Percentiles rank a stretch among this genome's conserved stretches.
Evolutionary conservation across 2,113 vertebrate species (phyloP).

Genomic region (Saguinus midas): DNA sequence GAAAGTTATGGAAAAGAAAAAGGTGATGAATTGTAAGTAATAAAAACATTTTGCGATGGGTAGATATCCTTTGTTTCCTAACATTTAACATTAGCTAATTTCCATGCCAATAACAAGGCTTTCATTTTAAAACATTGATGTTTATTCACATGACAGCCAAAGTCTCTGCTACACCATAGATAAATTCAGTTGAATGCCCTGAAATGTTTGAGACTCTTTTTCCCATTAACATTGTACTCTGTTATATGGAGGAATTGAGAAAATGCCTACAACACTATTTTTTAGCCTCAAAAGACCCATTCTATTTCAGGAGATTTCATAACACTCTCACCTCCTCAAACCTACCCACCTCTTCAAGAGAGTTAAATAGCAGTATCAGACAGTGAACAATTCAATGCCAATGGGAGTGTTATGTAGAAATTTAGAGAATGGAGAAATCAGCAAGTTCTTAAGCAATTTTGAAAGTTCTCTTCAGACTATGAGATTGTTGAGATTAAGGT

Average conservation of each 20-base stretch:
- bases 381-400: neutral
- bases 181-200: neutral
- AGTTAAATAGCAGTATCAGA: neutral
- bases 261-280: neutral
- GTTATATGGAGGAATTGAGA: neutral
- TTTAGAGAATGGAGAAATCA: neutral
- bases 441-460: neutral
- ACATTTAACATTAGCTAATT: neutral
- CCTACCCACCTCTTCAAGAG: neutral
- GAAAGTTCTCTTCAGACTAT: neutral
- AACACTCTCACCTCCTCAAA: neutral
- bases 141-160: neutral
- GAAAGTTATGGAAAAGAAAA: constrained; percentile 84
- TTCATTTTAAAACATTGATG: neutral
- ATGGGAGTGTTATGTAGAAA: neutral
- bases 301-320: neutral
- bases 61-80: neutral
- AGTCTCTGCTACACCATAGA: neutral
- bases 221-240: fast-evolving
- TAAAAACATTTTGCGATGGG: neutral
- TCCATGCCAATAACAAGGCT: neutral
- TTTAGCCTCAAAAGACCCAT: neutral
- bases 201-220: neutral
- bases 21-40: constrained; percentile 93
- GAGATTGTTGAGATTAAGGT: neutral